Conservation (phyloP, 2,888 invertebrate genomes). For the Cheilosia pagana region DNA sequence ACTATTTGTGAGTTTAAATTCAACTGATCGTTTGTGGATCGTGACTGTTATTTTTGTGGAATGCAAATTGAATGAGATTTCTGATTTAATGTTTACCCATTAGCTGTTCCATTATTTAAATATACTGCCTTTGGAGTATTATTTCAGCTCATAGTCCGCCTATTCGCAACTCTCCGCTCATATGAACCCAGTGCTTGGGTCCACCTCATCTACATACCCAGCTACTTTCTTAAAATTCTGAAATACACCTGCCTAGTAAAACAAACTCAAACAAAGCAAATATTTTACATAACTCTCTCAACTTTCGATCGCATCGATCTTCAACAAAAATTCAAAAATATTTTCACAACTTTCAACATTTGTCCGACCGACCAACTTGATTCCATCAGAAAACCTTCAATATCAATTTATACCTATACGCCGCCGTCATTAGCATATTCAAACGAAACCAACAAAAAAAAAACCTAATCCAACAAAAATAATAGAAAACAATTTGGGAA, state of each 20-base stretch:
- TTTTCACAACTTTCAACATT: slow-evolving; percentile 16
- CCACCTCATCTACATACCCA: neutral
- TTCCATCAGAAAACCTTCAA: neutral
- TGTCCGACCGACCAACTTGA: neutral
- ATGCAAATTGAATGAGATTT: no score
- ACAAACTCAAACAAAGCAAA: neutral
- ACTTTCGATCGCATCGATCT: slow-evolving; percentile 5
- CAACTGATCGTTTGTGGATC: no score
- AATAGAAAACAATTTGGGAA: neutral
- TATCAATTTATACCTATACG: neutral
- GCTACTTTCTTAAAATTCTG: neutral
- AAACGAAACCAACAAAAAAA: neutral
- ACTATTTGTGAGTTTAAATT: no score
- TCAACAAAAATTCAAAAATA: slow-evolving; percentile 6
- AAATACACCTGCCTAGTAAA: neutral
- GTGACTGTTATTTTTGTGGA: no score
- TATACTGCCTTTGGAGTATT: no score
- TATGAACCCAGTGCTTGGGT: no score
- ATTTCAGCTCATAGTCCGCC: no score
- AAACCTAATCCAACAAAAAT: neutral
- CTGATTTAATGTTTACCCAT: no score
- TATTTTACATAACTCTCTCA: slow-evolving; percentile 12
- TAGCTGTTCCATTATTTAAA: no score
- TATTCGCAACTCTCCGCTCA: no score
- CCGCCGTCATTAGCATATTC: slow-evolving; percentile 7